These are phyloP conservation scores for Andrena camellia DNA, from an alignment of 2,888 invertebrate genomes.

Conservation along the genomic window DNA sequence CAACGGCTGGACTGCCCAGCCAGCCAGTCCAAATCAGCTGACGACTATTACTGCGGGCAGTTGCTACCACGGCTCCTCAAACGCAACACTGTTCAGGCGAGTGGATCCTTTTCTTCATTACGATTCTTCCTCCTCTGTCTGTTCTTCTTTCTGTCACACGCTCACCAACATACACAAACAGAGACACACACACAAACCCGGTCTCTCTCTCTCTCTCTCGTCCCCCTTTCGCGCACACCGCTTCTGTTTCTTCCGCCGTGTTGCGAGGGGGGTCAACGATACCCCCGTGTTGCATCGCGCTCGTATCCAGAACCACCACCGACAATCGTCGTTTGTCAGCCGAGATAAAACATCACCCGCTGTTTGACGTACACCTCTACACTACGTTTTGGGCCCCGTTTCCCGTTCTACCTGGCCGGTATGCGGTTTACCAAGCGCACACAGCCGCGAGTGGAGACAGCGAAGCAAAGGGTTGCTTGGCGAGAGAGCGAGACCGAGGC, in stretches of 20 bases:
- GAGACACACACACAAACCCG: neutral
- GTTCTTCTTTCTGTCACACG: slow-evolving; percentile 3
- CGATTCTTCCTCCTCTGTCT: slow-evolving; percentile 21
- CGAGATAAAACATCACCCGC: neutral
- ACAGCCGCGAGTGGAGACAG: neutral
- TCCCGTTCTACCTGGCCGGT: neutral
- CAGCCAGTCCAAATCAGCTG: slow-evolving; percentile 76
- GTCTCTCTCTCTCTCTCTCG: slow-evolving; percentile 1
- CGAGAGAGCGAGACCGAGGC: neutral
- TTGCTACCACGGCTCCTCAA: slow-evolving; percentile 81
- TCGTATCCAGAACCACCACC: neutral
- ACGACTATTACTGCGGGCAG: slow-evolving; percentile 76
- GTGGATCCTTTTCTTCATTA: slow-evolving; percentile 60
- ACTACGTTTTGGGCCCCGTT: neutral
- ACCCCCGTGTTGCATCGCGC: slow-evolving; percentile 16
- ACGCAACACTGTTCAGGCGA: slow-evolving; percentile 78
- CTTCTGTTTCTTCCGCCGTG: slow-evolving; percentile 22
- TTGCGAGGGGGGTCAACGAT: slow-evolving; percentile 32
- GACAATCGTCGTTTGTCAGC: slow-evolving; percentile 23
- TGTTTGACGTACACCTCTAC: neutral
- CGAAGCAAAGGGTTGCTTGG: neutral
- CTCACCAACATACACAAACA: neutral
- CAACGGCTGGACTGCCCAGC: slow-evolving; percentile 60
- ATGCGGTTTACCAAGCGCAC: neutral
- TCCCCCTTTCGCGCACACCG: neutral